Evolutionary conservation across 1,140 invertebrate species (phyloP).

Genomic region (Leptinotarsa lineolata): DNA sequence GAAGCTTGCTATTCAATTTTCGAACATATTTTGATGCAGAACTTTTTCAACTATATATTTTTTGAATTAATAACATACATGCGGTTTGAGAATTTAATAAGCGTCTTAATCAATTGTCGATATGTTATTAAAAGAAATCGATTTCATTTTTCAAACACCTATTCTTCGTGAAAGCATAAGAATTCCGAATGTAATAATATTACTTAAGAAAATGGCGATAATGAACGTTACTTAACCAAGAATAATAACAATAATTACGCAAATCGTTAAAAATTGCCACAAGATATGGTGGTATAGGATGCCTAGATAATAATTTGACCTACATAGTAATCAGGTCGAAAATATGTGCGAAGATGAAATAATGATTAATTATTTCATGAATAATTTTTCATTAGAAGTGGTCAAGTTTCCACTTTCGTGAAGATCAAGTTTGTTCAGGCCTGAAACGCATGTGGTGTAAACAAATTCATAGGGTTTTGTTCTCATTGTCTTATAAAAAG

Average conservation of each 20-base stretch:
- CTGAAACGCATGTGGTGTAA: no score
- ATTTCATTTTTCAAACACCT: slow-evolving; percentile 9
- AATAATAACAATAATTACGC: slow-evolving; percentile 30
- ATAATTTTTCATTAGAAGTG: background rate
- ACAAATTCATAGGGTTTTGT: no score
- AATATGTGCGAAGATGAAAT: background rate
- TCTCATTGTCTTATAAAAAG: no score
- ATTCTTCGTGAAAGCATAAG: slow-evolving; percentile 20
- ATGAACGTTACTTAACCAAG: slow-evolving; percentile 23
- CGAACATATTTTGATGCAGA: no score
- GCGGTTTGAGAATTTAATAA: no score
- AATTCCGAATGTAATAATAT: slow-evolving; percentile 17
- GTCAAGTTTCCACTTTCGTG: background rate
- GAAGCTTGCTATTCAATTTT: no score
- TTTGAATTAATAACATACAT: no score
- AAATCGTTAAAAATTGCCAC: slow-evolving; percentile 21
- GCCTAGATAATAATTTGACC: slow-evolving; percentile 13
- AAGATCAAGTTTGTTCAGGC: no score
- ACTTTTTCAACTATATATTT: no score
- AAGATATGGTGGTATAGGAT: slow-evolving; percentile 5
- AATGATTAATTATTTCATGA: background rate
- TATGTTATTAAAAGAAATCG: slow-evolving; percentile 9
- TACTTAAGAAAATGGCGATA: slow-evolving; percentile 21
- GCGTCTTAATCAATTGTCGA: no score
- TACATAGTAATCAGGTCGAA: slow-evolving; percentile 14